Evolutionary conservation across 1,140 invertebrate genomes (phyloP).

Genomic region (Mamestra configurata): DNA sequence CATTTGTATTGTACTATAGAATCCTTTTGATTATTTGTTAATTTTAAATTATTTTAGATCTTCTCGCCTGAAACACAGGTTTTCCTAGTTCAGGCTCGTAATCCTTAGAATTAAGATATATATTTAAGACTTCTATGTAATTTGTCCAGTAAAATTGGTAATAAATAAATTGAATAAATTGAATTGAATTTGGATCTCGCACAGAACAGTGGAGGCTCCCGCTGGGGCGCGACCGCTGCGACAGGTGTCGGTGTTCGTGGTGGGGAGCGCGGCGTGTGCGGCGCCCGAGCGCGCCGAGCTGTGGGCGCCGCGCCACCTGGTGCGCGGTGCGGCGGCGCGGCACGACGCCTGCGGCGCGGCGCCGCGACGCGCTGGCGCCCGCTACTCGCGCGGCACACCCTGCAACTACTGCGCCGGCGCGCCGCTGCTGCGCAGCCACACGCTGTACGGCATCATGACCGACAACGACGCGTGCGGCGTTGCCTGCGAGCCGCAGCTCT

Average conservation of each 20-base stretch:
- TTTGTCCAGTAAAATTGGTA: no score
- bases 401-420: conserved; percentile 73
- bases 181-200: no score
- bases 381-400: conserved; percentile 50
- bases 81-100: no score
- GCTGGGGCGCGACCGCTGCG: not conserved
- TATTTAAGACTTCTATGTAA: no score
- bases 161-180: no score
- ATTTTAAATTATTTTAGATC: no score
- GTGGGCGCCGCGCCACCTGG: conserved; percentile 62
- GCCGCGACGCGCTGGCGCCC: conserved; percentile 59
- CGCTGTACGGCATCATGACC: conserved; percentile 64
- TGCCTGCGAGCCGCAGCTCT: conserved; percentile 55
- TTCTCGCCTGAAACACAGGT: no score
- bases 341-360: conserved; percentile 20
- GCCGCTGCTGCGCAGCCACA: conserved; percentile 61
- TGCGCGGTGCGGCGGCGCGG: conserved; percentile 24
- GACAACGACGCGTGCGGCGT: conserved; percentile 62
- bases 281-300: not conserved
- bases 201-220: not conserved
- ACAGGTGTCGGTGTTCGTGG: conserved; percentile 45
- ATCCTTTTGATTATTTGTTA: no score
- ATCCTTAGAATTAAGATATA: no score
- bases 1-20: no score
- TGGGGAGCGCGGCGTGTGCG: conserved; percentile 15